Conservation (phyloP, 2,888 invertebrate genomes). For the Ypsolopha scabrella region DNA sequence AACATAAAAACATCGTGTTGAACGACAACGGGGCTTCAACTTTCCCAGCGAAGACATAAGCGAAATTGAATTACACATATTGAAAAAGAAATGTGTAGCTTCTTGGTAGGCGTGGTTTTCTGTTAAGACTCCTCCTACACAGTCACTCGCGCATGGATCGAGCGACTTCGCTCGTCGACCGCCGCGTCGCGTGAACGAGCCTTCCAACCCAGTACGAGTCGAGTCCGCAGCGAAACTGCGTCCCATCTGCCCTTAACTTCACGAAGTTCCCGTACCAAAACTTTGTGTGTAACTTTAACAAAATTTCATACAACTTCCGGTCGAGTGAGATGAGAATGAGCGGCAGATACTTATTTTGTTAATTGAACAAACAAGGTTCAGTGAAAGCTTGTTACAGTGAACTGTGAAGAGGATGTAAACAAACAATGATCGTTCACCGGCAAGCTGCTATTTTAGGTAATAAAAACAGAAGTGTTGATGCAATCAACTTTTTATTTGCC, state of each 20-base stretch:
- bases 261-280: constrained; percentile 7
- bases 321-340: constrained; percentile 27
- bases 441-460: not conserved
- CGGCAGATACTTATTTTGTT: constrained; percentile 27
- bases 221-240: constrained; percentile 32
- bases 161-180: not conserved
- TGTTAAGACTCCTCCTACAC: constrained; percentile 57
- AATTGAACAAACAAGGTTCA: constrained; percentile 25
- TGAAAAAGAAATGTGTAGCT: constrained; percentile 71
- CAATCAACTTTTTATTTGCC: no score
- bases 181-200: constrained; percentile 1
- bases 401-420: constrained; percentile 32
- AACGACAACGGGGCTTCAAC: constrained; percentile 70
- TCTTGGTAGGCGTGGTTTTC: constrained; percentile 67
- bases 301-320: constrained; percentile 34
- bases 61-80: constrained; percentile 72
- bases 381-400: constrained; percentile 44
- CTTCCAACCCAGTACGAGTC: constrained; percentile 10
- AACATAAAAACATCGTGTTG: constrained; percentile 69
- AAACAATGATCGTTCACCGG: constrained; percentile 12
- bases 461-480: no score
- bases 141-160: constrained; percentile 59
- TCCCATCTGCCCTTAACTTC: constrained; percentile 37
- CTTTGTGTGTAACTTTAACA: constrained; percentile 27
- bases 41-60: constrained; percentile 71